A percentile compares a stretch with the other conserved stretches of the same genome.
phyloP scores from a whole-genome alignment of 1,140 invertebrate genomes.

The Mactra quadrangularis region DNA sequence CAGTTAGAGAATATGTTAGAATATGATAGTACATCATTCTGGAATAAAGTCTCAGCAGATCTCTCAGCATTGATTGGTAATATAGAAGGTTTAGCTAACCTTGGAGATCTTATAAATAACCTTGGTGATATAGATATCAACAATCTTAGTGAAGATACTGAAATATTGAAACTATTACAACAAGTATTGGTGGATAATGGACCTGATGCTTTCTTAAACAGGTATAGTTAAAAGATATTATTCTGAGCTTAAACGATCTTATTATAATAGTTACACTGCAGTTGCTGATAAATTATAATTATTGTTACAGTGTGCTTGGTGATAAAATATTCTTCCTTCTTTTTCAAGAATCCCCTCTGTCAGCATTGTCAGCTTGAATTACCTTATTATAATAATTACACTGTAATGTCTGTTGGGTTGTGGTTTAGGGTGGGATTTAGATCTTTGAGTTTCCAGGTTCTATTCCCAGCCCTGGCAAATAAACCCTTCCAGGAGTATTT shows the following conservation, averaged over 20 bases:
- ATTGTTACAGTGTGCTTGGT: too few species aligned
- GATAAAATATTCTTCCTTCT: too few species aligned
- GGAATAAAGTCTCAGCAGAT: constrained; percentile 22
- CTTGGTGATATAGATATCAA: constrained; percentile 7
- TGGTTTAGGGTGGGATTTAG: too few species aligned
- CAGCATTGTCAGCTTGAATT: too few species aligned
- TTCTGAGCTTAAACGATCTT: background rate
- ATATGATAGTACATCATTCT: constrained; percentile 33
- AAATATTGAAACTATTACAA: constrained; percentile 47
- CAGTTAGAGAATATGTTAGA: constrained; percentile 20
- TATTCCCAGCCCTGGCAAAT: too few species aligned
- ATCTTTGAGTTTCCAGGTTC: too few species aligned
- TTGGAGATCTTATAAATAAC: background rate
- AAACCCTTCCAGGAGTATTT: too few species aligned
- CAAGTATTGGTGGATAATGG: constrained; percentile 65
- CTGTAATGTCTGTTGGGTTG: too few species aligned
- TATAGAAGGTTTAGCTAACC: constrained; percentile 33
- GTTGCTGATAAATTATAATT: background rate
- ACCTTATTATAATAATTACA: too few species aligned
- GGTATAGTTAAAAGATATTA: background rate
- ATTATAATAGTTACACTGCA: background rate
- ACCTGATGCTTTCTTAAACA: constrained; percentile 60
- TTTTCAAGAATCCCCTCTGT: too few species aligned
- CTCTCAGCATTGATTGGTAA: constrained; percentile 17
- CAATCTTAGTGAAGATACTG: constrained; percentile 3